phyloP scores from a whole-genome alignment of 1,140 invertebrate genomes.

The Heterodera schachtii region DNA sequence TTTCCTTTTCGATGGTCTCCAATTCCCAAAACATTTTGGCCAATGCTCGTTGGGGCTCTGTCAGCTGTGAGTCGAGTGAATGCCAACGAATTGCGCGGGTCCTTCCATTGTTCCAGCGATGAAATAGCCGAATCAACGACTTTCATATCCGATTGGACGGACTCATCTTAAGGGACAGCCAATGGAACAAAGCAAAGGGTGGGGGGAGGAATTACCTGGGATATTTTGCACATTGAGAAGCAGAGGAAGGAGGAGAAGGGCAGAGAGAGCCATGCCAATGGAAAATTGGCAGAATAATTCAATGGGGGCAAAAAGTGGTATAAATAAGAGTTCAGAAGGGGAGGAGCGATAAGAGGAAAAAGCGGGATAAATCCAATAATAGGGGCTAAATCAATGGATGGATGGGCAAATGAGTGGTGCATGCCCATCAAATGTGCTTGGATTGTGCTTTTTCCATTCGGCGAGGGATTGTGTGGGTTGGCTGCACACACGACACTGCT shows the following conservation, averaged over 20 bases:
- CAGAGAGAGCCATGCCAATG: constrained; percentile 4
- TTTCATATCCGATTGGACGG: constrained; percentile 15
- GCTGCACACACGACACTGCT: background rate
- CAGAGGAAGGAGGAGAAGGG: constrained; percentile 5
- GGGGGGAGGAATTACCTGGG: background rate
- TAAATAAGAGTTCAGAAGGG: background rate
- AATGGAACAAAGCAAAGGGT: background rate
- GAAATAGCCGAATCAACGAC: constrained; percentile 23
- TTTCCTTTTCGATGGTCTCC: constrained; percentile 21
- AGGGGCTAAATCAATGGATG: background rate
- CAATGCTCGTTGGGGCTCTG: constrained; percentile 17
- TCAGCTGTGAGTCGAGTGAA: constrained; percentile 7
- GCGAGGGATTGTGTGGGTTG: background rate
- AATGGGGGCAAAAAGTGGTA: background rate
- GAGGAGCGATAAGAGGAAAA: background rate
- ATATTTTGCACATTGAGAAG: constrained; percentile 10
- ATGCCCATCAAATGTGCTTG: background rate
- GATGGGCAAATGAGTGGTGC: background rate
- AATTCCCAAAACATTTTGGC: constrained; percentile 20
- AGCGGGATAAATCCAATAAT: background rate
- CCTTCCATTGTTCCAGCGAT: constrained; percentile 1
- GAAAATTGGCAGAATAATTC: background rate
- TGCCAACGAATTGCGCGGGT: constrained; percentile 9
- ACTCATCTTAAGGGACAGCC: background rate
- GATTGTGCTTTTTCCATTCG: background rate